Base-by-base conservation (phyloP, 1,140 invertebrate species). In the Neodiprion virginianus region DNA sequence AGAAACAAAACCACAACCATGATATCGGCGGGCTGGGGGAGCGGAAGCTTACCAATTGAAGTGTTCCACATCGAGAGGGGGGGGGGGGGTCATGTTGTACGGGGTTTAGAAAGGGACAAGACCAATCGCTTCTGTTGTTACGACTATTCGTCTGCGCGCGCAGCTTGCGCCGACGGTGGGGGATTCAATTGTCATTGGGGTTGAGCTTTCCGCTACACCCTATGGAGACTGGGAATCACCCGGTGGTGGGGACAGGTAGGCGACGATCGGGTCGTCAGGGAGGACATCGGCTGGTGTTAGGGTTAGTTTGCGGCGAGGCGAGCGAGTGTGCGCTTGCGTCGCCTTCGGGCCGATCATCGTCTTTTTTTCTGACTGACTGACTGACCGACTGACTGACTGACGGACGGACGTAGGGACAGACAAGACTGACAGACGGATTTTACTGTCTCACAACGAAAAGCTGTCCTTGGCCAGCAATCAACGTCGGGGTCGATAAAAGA, bases 251-350 rank as follows among this genome's bases (percentile, higher is more conserved):
- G n/a, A 61, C 53, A 12, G 53, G 53, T 77, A 72, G 66, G 49
- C 72, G 76, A 74, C 69, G 48, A 48, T 70, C 73, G 61, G 66
- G 74, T 61, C 66, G 70, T 77, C 72, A 49, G 48, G 40, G 53
- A 61, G 68, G 73, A 28, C 69, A 48, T 67, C 74, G 28, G 28
- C 28, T 40, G 28, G 67, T 65, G 68, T 78, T 76, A 77, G 75
- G 77, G 81, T 83, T 83, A 87, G 86, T 87, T 82, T 78, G 83
- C 83, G 77, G 81, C 74, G 78, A 80, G 78, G 81, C 83, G 83
- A 84, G 84, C 75, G 72, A 82, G 73, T 80, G 82, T 84, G 85
- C 86, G 86, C 86, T 83, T 86, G 84, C 85, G 84, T 85, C 78
- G 78, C 80, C 84, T 78, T 79, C 75, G 78, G 79, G 79, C 78